These are phyloP conservation scores for Smutsia gigantea DNA, from an alignment of 2,797 vertebrate species.

Conservation along the genomic window DNA sequence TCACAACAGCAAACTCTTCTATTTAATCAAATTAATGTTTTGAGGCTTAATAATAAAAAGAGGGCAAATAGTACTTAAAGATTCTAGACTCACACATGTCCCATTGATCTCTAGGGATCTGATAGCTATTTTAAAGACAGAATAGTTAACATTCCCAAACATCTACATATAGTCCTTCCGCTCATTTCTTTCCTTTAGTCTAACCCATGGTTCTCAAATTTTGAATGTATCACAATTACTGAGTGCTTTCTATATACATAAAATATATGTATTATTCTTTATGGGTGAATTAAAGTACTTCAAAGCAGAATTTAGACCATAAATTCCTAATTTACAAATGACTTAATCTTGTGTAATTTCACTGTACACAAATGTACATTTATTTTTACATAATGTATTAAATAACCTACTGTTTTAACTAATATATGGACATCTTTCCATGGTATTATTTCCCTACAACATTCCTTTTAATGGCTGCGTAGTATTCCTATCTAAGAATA, in stretches of 20 bases:
- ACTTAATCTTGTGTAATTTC: neutral
- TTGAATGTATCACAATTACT: neutral
- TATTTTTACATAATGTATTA: neutral
- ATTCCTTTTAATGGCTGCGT: neutral
- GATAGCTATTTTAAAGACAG: neutral
- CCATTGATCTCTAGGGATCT: neutral
- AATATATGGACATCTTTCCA: neutral
- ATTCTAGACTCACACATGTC: neutral
- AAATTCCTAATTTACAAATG: neutral
- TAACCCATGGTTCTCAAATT: neutral
- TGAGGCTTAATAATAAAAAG: slow-evolving; percentile 15
- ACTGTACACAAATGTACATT: neutral
- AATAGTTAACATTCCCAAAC: neutral
- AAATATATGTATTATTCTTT: neutral
- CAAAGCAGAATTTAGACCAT: neutral
- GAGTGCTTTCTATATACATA: neutral
- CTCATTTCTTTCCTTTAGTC: neutral
- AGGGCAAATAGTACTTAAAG: neutral
- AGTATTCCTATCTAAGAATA: neutral
- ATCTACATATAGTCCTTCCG: neutral
- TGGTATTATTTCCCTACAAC: neutral
- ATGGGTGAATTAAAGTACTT: neutral
- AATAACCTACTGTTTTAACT: neutral
- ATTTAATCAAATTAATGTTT: slow-evolving; percentile 47
- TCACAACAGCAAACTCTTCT: neutral